A percentile compares a stretch with the other conserved stretches of the same genome.
phyloP scores from a whole-genome alignment of 2,888 invertebrate species.

The Arctia plantaginis region DNA sequence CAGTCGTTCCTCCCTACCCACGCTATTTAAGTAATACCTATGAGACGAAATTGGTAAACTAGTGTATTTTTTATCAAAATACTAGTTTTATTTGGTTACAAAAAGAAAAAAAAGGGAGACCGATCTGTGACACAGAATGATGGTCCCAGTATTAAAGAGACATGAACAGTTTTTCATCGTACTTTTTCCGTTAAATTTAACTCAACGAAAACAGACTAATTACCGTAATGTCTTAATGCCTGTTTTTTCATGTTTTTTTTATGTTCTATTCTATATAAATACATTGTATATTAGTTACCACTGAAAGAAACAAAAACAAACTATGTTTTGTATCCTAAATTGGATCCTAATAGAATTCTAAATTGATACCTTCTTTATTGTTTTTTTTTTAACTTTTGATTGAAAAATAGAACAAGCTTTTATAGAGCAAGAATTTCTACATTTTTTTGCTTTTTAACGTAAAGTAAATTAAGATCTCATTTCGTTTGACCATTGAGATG shows the following conservation, averaged over 20 bases:
- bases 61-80: not conserved
- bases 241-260: conserved; percentile 20
- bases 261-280: conserved; percentile 5
- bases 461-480: not conserved
- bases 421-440: not conserved
- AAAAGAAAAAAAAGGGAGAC: not conserved
- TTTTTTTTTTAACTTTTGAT: not conserved
- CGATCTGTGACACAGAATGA: conserved; percentile 16
- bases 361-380: not conserved
- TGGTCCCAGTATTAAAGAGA: conserved; percentile 8
- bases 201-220: conserved; percentile 56
- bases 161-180: conserved; percentile 34
- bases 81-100: not conserved
- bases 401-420: not conserved
- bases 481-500: not conserved
- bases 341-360: not conserved
- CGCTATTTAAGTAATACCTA: no score
- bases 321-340: no score
- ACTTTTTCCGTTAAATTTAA: conserved; percentile 51
- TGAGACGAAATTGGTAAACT: not conserved
- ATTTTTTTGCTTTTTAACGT: not conserved
- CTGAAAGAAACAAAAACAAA: no score
- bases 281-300: no score
- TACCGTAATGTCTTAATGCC: conserved; percentile 52
- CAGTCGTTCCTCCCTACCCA: no score